Base-by-base conservation (phyloP, 1,140 invertebrate genomes). In the Gryllus bimaculatus region DNA sequence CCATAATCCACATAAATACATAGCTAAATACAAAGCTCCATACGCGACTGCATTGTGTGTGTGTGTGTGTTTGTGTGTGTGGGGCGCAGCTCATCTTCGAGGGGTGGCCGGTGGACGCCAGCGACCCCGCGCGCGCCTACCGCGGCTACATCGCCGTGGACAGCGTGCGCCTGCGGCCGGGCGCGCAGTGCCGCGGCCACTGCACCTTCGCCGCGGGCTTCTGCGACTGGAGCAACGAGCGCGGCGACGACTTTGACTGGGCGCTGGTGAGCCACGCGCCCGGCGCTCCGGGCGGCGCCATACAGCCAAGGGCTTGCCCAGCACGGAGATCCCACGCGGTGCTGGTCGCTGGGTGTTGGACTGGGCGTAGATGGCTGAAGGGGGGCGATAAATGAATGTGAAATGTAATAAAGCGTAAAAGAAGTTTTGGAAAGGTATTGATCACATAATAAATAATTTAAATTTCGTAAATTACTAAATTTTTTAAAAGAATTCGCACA, bases 141-240 rank as follows among this genome's bases (percentile, higher is more conserved):
- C 83, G 88, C 66, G 88, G 88, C 8, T 87, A 84, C 83, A 85
- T 89, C 77, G 86, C 87, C 4, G 80, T 89, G 15, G 88, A 89
- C 82, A 85, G 86, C 79, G 82, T 89, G 4, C 83, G 83, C 26
- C 83, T 87, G 78, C 82, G 81, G 18, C 76, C 83, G 13, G 82
- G 84, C 8, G 80, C 80, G 74, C 80, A 83, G 12, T 85, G 85
- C 81, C 80, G 80, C 66, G 87, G 86, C 13, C 85, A 86, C 81
- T 89, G 88, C 80, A 88, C 85, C 8, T 89, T 89, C 81, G 87
- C 88, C 79, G 87, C 85, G 12, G 86, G 85, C n/a, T 83, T 87
- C 66, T 89, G 88, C 82, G 85, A 84, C 73, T 89, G 88, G 87
- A 84, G 82, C 5, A 88, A 89, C 82, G 84, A 85, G 54, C 81